These are phyloP conservation scores for Gari tellinella DNA, from an alignment of 2,888 invertebrate species.

Conservation along the genomic window DNA sequence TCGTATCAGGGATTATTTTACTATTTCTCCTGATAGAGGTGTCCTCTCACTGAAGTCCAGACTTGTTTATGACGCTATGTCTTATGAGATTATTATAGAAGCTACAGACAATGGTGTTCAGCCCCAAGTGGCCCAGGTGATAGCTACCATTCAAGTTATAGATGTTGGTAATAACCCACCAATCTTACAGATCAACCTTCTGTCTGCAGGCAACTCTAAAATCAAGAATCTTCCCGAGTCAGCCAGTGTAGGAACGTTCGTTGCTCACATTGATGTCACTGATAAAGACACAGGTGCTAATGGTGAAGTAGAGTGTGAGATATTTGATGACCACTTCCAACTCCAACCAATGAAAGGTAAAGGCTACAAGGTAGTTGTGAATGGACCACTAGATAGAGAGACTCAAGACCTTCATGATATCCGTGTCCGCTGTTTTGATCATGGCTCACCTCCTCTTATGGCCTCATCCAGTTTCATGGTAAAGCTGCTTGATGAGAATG, in stretches of 20 bases:
- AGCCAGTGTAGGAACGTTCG: constrained; percentile 56
- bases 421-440: constrained; percentile 50
- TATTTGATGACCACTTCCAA: constrained; percentile 52
- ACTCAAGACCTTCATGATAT: constrained; percentile 46
- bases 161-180: constrained; percentile 97
- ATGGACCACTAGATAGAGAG: constrained; percentile 52
- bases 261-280: constrained; percentile 59
- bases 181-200: constrained; percentile 82
- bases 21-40: constrained; percentile 52
- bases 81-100: constrained; percentile 58
- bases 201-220: constrained; percentile 47
- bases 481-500: constrained; percentile 92
- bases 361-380: constrained; percentile 60
- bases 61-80: constrained; percentile 52
- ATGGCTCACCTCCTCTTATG: constrained; percentile 52
- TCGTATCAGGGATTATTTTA: constrained; percentile 48
- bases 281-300: constrained; percentile 68
- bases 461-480: constrained; percentile 56
- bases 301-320: constrained; percentile 57
- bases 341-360: constrained; percentile 51
- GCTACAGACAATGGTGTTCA: constrained; percentile 59
- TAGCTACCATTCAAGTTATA: constrained; percentile 87
- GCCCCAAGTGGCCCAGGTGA: constrained; percentile 54
- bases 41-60: constrained; percentile 52
- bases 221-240: constrained; percentile 54